Evolutionary conservation across 2,888 invertebrate genomes (phyloP).

Genomic region (Phytoseiulus persimilis): DNA sequence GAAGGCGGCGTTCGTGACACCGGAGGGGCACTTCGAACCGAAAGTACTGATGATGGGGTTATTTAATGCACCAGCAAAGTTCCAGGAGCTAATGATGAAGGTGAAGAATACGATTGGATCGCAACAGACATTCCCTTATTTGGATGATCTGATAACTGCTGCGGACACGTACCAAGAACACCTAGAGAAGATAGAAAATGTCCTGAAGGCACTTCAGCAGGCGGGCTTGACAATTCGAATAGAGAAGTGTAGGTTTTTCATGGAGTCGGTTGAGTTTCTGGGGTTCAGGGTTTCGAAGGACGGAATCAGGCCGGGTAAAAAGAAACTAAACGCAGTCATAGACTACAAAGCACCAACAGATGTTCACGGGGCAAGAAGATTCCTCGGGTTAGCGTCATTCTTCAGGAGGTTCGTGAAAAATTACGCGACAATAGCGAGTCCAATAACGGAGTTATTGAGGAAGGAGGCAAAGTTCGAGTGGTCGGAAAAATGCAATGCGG

Average conservation of each 20-base stretch:
- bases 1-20: background rate
- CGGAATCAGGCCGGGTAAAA: too few relatives aligned
- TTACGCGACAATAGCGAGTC: too few relatives aligned
- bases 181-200: background rate
- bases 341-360: too few relatives aligned
- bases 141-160: background rate
- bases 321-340: too few relatives aligned
- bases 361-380: too few relatives aligned
- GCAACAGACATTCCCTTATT: background rate
- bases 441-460: too few relatives aligned
- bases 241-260: background rate
- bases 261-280: too few relatives aligned
- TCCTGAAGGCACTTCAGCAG: background rate
- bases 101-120: background rate
- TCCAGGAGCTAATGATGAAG: background rate
- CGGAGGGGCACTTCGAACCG: background rate
- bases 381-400: too few relatives aligned
- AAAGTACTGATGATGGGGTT: constrained; percentile 9
- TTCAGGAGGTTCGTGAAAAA: too few relatives aligned
- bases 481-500: too few relatives aligned
- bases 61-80: background rate
- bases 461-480: too few relatives aligned
- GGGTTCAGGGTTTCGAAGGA: too few relatives aligned
- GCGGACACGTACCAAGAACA: background rate
- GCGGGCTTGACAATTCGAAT: background rate